A percentile compares a stretch with the other conserved stretches of the same genome.
These are phyloP conservation scores for Petrolisthes cinctipes DNA, from an alignment of 2,888 invertebrate genomes.

Conservation along the genomic window DNA sequence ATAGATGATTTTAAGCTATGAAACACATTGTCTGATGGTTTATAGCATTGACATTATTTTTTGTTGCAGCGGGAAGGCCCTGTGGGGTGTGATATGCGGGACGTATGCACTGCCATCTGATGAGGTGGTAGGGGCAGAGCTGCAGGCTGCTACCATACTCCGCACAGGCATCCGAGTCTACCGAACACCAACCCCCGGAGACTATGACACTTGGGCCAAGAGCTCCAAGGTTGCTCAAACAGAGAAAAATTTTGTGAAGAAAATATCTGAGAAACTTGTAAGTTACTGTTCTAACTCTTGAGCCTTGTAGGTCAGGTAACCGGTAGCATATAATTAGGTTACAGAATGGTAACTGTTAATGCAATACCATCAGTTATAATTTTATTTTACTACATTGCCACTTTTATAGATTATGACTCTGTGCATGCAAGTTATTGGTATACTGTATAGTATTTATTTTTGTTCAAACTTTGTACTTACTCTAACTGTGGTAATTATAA, in stretches of 20 bases:
- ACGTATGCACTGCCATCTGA: constrained; percentile 60
- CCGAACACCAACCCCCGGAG: constrained; percentile 30
- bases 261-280: constrained; percentile 54
- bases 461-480: neutral
- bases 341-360: too few species aligned
- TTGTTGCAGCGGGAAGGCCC: constrained; percentile 62
- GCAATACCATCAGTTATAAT: too few species aligned
- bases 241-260: constrained; percentile 61
- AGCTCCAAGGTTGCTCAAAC: constrained; percentile 32
- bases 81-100: constrained; percentile 64
- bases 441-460: neutral
- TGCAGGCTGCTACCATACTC: constrained; percentile 52
- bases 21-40: too few species aligned
- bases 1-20: too few species aligned
- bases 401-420: too few species aligned
- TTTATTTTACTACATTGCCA: too few species aligned
- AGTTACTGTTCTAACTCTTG: neutral
- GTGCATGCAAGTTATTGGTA: neutral
- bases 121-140: constrained; percentile 64
- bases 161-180: constrained; percentile 51
- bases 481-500: too few species aligned
- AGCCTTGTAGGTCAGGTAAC: too few species aligned
- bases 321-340: too few species aligned
- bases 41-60: neutral
- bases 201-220: constrained; percentile 52